Percentiles rank a stretch among this genome's conserved stretches.
Evolutionary conservation across 1,140 invertebrate genomes (phyloP).

Genomic region (Euglossa dilemma): DNA sequence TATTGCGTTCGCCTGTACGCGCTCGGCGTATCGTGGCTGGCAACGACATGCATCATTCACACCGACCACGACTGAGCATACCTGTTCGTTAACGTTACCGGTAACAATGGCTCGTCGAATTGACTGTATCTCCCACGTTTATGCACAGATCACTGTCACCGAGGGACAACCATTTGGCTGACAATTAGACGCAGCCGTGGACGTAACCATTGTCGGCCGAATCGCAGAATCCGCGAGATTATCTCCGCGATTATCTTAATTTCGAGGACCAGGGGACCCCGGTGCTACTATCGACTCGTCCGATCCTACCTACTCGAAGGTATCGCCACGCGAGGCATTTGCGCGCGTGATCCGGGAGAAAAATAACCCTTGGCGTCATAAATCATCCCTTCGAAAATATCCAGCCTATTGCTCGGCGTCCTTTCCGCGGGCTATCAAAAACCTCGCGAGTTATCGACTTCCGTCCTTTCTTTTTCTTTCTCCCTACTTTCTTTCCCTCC

Average conservation of each 20-base stretch:
- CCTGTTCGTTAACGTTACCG: constrained; percentile 48
- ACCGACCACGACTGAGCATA: constrained; percentile 41
- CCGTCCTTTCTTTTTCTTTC: no score
- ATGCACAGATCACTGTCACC: constrained; percentile 11
- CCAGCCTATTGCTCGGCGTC: neutral
- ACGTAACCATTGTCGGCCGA: neutral
- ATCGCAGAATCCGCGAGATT: neutral
- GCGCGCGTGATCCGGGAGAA: no score
- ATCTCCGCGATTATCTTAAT: constrained; percentile 1
- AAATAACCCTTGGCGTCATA: neutral
- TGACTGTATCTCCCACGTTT: constrained; percentile 36
- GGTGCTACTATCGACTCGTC: neutral
- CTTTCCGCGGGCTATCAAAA: neutral
- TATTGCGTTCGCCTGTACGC: neutral
- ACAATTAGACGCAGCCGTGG: constrained; percentile 34
- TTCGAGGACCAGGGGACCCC: neutral
- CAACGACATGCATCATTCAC: constrained; percentile 62
- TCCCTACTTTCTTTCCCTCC: neutral
- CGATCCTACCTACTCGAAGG: neutral
- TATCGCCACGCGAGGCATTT: neutral
- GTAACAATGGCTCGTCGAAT: constrained; percentile 46
- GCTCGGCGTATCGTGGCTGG: constrained; percentile 20
- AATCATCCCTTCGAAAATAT: neutral
- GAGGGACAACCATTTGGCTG: constrained; percentile 35
- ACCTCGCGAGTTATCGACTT: neutral